Conservation (phyloP, 2,888 invertebrate species). For the Drosophila sordidula region DNA sequence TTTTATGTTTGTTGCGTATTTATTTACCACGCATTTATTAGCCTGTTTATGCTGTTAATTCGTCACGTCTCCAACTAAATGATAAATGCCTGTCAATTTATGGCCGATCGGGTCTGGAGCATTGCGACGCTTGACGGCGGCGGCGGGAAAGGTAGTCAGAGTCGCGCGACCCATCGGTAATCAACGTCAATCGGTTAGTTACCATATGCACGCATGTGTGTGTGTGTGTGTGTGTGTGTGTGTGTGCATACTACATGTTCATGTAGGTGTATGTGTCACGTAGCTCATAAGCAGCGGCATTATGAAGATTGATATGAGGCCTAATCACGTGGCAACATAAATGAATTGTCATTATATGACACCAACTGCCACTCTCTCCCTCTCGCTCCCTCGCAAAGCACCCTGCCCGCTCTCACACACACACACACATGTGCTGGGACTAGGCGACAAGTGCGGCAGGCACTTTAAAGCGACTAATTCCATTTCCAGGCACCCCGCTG, state of each 20-base stretch:
- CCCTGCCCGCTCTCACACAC: background rate
- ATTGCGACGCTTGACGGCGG: conserved; percentile 1
- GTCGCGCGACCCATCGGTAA: conserved; percentile 73
- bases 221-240: conserved; percentile 10
- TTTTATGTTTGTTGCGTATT: conserved; percentile 13
- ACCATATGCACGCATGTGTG: conserved; percentile 27
- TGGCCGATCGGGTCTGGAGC: conserved; percentile 17
- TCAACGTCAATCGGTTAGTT: conserved; percentile 74
- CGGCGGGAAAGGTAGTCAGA: conserved; percentile 56
- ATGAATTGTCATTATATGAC: conserved; percentile 72
- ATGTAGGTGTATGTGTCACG: conserved; percentile 56
- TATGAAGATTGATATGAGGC: conserved; percentile 74
- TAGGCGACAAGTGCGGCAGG: conserved; percentile 62
- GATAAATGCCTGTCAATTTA: conserved; percentile 75
- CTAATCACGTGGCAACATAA: conserved; percentile 79
- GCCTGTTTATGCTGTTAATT: conserved; percentile 63
- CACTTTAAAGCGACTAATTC: conserved; percentile 59
- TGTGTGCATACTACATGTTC: conserved; percentile 6
- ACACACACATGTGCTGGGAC: conserved; percentile 4
- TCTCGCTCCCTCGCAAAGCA: background rate
- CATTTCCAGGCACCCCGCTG: conserved; percentile 56
- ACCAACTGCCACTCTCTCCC: conserved; percentile 8
- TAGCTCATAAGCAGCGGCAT: conserved; percentile 68
- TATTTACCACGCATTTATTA: conserved; percentile 54
- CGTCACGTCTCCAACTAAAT: conserved; percentile 69